These are phyloP conservation scores for Sinocyclocheilus rhinocerous DNA, from an alignment of 2,113 vertebrate genomes.

Conservation along the genomic window DNA sequence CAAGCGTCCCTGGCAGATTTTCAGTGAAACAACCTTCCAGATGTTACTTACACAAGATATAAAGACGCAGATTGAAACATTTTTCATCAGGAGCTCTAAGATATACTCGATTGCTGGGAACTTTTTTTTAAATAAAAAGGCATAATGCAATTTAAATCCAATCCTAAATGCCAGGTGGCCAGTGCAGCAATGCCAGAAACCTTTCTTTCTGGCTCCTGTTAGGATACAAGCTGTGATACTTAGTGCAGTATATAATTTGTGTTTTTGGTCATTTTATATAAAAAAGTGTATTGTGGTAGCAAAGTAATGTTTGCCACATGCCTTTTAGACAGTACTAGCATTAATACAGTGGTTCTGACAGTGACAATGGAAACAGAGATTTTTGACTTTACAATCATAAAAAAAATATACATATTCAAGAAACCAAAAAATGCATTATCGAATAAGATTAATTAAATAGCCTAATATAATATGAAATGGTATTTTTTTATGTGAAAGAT, in stretches of 20 bases:
- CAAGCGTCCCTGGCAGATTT: neutral
- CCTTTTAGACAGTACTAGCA: neutral
- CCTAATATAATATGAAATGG: too few species aligned
- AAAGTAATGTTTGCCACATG: slow-evolving; percentile 2
- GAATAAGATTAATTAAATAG: too few species aligned
- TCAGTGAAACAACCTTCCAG: slow-evolving; percentile 15
- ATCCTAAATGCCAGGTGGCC: slow-evolving; percentile 28
- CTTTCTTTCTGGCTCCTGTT: neutral
- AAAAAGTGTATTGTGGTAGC: neutral
- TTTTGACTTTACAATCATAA: neutral
- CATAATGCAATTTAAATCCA: slow-evolving; percentile 39
- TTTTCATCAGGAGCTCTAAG: slow-evolving; percentile 23
- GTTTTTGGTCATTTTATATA: neutral
- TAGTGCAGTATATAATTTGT: neutral
- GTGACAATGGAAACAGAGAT: neutral
- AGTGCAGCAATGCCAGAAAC: neutral
- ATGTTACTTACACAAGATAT: slow-evolving; percentile 25
- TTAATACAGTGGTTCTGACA: neutral
- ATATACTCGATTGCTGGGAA: neutral
- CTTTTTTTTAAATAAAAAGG: neutral
- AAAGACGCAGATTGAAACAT: slow-evolving; percentile 18
- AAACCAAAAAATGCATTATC: too few species aligned
- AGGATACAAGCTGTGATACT: neutral
- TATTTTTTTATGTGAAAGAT: neutral
- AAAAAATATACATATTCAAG: neutral